These are phyloP conservation scores for Gasteruption jaculator DNA, from an alignment of 2,888 invertebrate genomes.

Conservation along the genomic window DNA sequence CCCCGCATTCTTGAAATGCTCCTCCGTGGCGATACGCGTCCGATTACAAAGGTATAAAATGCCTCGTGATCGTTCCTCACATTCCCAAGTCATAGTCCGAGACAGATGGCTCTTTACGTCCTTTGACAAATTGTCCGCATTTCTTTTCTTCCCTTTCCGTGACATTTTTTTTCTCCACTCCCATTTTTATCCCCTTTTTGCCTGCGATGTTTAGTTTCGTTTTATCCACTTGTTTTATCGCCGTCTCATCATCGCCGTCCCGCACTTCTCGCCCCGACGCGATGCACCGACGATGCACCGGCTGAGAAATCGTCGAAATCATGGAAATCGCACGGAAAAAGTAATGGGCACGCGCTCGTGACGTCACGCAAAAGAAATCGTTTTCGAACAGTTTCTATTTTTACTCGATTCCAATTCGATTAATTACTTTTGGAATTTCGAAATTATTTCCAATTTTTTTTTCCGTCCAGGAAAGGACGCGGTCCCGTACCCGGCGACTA, in stretches of 20 bases:
- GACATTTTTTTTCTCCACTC: neutral
- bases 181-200: conserved; percentile 1
- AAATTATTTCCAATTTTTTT: too few relatives aligned
- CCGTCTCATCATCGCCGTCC: conserved; percentile 6
- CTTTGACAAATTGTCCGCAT: conserved; percentile 28
- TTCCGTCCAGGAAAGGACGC: too few relatives aligned
- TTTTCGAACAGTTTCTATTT: too few relatives aligned
- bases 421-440: too few relatives aligned
- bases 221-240: conserved; percentile 1
- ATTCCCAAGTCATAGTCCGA: conserved; percentile 27
- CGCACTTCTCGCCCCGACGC: conserved; percentile 3
- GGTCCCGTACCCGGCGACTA: too few relatives aligned
- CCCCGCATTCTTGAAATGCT: conserved; percentile 28
- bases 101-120: conserved; percentile 27
- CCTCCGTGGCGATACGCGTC: conserved; percentile 23
- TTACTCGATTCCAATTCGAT: too few relatives aligned
- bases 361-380: too few relatives aligned
- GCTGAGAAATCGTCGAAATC: too few relatives aligned
- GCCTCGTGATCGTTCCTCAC: conserved; percentile 25
- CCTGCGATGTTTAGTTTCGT: neutral
- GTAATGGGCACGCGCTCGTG: too few relatives aligned
- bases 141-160: conserved; percentile 1
- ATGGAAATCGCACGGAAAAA: too few relatives aligned
- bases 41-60: conserved; percentile 33
- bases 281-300: conserved; percentile 8